Base-by-base conservation (phyloP, 1,140 invertebrate species). In the Bombus vancouverensis region DNA sequence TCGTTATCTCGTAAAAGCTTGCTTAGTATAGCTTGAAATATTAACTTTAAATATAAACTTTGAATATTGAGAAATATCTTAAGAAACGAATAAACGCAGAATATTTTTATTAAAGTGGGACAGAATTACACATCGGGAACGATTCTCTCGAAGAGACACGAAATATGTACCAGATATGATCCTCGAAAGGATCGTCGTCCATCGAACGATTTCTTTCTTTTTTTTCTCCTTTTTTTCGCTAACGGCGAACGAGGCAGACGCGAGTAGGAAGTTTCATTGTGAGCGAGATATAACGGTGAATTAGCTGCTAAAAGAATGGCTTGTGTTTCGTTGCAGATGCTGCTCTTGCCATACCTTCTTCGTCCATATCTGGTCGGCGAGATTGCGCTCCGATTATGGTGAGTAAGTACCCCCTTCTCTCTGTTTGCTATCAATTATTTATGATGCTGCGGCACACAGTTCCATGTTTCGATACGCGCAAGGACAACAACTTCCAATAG, bases 311-410 rank as follows among this genome's bases (percentile, higher is more conserved):
- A 89, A 80, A 77, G 77, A 62, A 75, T 75, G 81, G 72, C 75
- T 88, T 72, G 83, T 76, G 83, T 90, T 68, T 87, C 57, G 68
- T 91, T 91, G 87, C 89, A 91, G 89, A 91, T 90, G 89, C 87
- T 90, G 87, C 77, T 70, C 75, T 90, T 81, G 77, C 66, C 68
- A 53, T 62, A 83, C 73, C 81, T 83, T 87, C 78, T 79, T 79
- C 87, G 70, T 87, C 87, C 85, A 74, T 82, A 87, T 87, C 83
- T 83, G 87, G 79, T 75, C 81, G 89, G 84, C 89, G 84, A 88
- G 89, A 91, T 90, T 71, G 78, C 87, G 71, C 87, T 91, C 89
- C 89, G 87, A 91, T 90, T 91, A 91, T 91, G 89, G 89, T 91
- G 89, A 91, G 89, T 91, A 84, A 88, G 87, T 76, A 42, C 77